These are phyloP conservation scores for Gymnocypris eckloni DNA, from an alignment of 2,797 vertebrate species.

Conservation along the genomic window DNA sequence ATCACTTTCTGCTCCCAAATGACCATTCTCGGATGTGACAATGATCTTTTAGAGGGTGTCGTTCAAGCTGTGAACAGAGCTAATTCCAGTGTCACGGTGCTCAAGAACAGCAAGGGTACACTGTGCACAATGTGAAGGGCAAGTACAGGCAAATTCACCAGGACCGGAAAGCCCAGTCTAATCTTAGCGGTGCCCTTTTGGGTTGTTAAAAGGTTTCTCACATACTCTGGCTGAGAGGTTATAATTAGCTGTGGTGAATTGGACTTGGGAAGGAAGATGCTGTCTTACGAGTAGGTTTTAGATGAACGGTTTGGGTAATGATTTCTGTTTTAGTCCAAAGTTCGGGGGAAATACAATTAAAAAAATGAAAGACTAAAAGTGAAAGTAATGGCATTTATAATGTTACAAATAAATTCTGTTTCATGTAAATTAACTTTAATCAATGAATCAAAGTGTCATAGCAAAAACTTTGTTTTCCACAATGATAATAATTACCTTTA, in stretches of 20 bases:
- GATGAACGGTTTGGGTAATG: neutral
- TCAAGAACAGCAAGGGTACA: conserved; percentile 44
- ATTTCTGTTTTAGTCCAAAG: neutral
- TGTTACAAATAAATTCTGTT: neutral
- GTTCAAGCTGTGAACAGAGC: conserved; percentile 57
- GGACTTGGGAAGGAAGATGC: conserved; percentile 15
- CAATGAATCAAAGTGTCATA: neutral
- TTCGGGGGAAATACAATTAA: neutral
- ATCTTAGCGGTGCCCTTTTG: conserved; percentile 43
- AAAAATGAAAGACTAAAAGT: neutral
- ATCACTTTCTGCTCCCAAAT: conserved; percentile 47
- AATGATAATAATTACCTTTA: neutral
- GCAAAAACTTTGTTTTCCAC: neutral
- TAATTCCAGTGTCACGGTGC: conserved; percentile 32
- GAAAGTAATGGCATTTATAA: neutral
- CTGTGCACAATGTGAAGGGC: conserved; percentile 35
- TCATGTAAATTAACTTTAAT: neutral
- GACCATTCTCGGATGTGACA: conserved; percentile 56
- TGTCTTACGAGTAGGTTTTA: neutral
- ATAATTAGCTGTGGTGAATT: conserved; percentile 43
- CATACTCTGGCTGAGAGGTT: conserved; percentile 35
- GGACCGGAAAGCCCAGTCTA: conserved; percentile 33
- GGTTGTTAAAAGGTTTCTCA: conserved; percentile 48
- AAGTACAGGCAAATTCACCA: conserved; percentile 49
- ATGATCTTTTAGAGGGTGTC: conserved; percentile 57